Conservation (phyloP, 2,113 vertebrate genomes). For the Myodes glareolus region DNA sequence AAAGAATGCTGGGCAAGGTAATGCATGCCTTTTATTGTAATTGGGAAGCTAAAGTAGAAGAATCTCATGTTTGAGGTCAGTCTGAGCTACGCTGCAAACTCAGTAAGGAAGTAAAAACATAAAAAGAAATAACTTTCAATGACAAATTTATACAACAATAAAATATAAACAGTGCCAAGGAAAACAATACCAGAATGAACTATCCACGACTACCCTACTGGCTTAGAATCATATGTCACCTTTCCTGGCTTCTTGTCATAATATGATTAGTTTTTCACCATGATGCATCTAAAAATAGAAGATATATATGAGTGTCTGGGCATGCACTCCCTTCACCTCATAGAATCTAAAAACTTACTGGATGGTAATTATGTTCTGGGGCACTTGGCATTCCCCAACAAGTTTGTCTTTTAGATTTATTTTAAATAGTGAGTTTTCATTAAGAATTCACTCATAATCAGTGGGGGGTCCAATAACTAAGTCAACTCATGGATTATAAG, state of each 20-base stretch:
- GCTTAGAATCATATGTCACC: background rate
- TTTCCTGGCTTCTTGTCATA: background rate
- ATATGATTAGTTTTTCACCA: slow-evolving; percentile 5
- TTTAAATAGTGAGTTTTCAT: slow-evolving; percentile 31
- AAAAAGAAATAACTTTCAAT: background rate
- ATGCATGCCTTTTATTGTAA: background rate
- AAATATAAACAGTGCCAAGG: background rate
- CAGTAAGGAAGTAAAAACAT: background rate
- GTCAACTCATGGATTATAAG: background rate
- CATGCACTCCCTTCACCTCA: background rate
- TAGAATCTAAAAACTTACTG: background rate
- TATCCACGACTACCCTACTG: background rate
- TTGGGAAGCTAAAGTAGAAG: background rate
- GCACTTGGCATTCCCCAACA: background rate
- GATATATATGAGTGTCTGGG: background rate
- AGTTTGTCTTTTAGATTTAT: background rate
- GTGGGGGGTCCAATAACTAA: background rate
- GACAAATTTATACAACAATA: background rate
- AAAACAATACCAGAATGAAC: background rate
- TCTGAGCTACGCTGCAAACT: background rate
- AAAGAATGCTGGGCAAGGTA: background rate
- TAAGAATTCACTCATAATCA: background rate
- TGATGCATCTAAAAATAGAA: background rate
- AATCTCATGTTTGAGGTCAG: background rate
- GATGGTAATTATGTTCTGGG: slow-evolving; percentile 1